Percentiles rank a stretch among this genome's conserved stretches.
Evolutionary conservation across 2,113 vertebrate genomes (phyloP).

Genomic region (Sapajus apella): DNA sequence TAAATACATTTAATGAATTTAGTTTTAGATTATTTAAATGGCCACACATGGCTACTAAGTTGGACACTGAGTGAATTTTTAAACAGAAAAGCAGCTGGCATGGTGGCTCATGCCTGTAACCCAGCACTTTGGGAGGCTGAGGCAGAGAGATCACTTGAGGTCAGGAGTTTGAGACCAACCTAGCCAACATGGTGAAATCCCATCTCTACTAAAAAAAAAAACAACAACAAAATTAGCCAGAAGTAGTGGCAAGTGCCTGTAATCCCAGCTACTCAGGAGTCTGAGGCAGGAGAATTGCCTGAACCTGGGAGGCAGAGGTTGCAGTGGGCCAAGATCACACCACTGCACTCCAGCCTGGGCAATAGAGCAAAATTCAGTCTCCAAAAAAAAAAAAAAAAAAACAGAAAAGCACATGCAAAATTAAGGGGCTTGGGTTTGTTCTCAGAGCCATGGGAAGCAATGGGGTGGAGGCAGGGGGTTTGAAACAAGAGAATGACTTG

Average conservation of each 20-base stretch:
- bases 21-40: too few species aligned
- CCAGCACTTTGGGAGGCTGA: background rate
- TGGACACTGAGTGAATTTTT: background rate
- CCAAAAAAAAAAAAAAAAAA: background rate
- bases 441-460: background rate
- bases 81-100: too few species aligned
- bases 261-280: too few species aligned
- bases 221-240: background rate
- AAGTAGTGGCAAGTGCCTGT: background rate
- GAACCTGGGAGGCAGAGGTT: background rate
- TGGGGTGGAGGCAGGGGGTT: fast-evolving
- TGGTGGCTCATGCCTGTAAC: background rate
- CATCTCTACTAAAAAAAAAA: background rate
- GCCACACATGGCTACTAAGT: background rate
- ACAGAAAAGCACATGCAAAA: background rate
- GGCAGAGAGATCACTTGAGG: background rate
- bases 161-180: background rate
- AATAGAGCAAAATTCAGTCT: background rate
- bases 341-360: background rate
- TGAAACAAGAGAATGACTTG: background rate
- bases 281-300: background rate
- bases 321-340: background rate
- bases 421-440: background rate
- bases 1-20: too few species aligned
- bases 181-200: background rate